Percentiles rank a stretch among this genome's conserved stretches.
Conservation (phyloP, 2,888 invertebrate species). For the Hypomecis atomaria region DNA sequence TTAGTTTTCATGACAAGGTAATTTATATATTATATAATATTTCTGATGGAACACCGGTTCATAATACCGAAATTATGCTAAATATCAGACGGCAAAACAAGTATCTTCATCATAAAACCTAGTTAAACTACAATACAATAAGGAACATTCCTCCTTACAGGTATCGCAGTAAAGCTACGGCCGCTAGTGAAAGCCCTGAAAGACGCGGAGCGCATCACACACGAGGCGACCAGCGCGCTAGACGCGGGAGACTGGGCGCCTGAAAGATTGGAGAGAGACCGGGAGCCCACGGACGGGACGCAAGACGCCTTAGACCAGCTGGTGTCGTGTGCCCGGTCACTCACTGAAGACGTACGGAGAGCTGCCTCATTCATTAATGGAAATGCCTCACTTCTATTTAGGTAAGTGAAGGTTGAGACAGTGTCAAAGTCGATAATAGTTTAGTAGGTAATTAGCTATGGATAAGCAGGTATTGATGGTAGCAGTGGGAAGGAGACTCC, state of each 20-base stretch:
- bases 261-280: slow-evolving; percentile 83
- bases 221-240: slow-evolving; percentile 89
- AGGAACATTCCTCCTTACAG: slow-evolving; percentile 49
- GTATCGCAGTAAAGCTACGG: slow-evolving; percentile 88
- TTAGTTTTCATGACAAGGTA: too few relatives aligned
- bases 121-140: neutral
- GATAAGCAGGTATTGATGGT: too few relatives aligned
- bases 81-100: too few relatives aligned
- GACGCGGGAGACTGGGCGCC: slow-evolving; percentile 92
- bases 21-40: too few relatives aligned
- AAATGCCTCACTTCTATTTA: slow-evolving; percentile 91
- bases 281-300: slow-evolving; percentile 83
- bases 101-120: too few relatives aligned
- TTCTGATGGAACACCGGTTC: too few relatives aligned
- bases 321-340: slow-evolving; percentile 92
- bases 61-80: too few relatives aligned
- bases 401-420: slow-evolving; percentile 65
- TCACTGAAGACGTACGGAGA: slow-evolving; percentile 95
- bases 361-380: slow-evolving; percentile 96
- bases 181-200: slow-evolving; percentile 92
- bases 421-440: slow-evolving; percentile 12
- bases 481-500: too few relatives aligned
- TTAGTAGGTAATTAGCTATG: too few relatives aligned
- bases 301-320: slow-evolving; percentile 95
- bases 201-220: slow-evolving; percentile 91